Conservation (phyloP, 2,797 vertebrate genomes). For the Babyrousa celebensis region DNA sequence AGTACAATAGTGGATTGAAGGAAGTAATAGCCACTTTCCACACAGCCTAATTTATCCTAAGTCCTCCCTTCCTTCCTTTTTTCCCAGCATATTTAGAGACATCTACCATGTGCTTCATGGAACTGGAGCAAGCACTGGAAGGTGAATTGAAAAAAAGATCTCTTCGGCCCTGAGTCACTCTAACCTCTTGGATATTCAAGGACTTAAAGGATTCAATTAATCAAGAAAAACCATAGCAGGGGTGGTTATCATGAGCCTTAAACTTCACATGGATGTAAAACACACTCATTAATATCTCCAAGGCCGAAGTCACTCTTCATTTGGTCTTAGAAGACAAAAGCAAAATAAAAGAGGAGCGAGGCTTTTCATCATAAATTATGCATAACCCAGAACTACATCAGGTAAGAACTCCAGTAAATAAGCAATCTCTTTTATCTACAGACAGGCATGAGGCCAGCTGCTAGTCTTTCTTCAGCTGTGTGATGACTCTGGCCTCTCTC, state of each 20-base stretch:
- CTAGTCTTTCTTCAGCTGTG: neutral
- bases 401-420: slow-evolving; percentile 70
- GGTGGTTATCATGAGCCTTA: slow-evolving; percentile 45
- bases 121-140: neutral
- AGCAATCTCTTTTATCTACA: slow-evolving; percentile 73
- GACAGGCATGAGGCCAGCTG: slow-evolving; percentile 46
- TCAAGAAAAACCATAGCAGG: slow-evolving; percentile 52
- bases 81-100: neutral
- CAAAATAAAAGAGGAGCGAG: slow-evolving; percentile 65
- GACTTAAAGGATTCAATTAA: slow-evolving; percentile 71
- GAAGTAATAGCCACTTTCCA: neutral
- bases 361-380: slow-evolving; percentile 82
- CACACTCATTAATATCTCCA: slow-evolving; percentile 71
- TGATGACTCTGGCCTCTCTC: slow-evolving; percentile 38
- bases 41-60: neutral
- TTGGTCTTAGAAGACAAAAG: slow-evolving; percentile 73
- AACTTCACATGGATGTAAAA: slow-evolving; percentile 56
- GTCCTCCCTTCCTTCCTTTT: neutral
- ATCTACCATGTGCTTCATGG: neutral
- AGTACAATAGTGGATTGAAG: neutral
- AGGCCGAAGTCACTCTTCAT: slow-evolving; percentile 65
- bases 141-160: neutral
- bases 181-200: slow-evolving; percentile 61
- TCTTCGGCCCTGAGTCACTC: slow-evolving; percentile 21
- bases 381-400: slow-evolving; percentile 48